phyloP scores from a whole-genome alignment of 1,140 invertebrate genomes.

The Rhagoletis pomonella region DNA sequence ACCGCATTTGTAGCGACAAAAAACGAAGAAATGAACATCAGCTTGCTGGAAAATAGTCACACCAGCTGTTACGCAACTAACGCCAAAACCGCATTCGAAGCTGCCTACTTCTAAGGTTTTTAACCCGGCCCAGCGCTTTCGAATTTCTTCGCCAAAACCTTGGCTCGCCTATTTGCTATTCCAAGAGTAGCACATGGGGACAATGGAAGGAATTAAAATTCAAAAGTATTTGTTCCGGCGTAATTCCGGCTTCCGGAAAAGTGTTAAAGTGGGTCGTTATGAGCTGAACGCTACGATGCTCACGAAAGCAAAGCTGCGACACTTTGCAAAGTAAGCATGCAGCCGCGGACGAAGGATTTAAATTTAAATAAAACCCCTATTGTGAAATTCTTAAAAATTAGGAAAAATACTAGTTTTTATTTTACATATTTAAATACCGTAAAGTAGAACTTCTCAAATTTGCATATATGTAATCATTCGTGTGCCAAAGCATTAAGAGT shows the following conservation, averaged over 20 bases:
- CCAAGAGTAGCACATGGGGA: neutral
- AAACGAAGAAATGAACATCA: neutral
- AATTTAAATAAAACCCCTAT: no score
- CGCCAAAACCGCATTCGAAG: constrained; percentile 2
- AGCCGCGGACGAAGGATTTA: no score
- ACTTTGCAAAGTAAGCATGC: no score
- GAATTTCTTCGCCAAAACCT: neutral
- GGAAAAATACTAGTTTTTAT: no score
- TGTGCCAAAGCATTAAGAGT: no score
- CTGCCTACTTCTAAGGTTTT: constrained; percentile 5
- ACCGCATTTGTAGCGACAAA: neutral
- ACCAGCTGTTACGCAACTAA: neutral
- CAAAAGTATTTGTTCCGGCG: constrained; percentile 50
- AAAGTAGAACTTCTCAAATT: no score
- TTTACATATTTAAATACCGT: no score
- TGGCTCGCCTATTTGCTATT: neutral
- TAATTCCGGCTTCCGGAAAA: constrained; percentile 39
- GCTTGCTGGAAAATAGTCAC: neutral
- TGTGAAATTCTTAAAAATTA: no score
- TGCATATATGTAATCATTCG: no score
- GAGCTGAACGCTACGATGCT: neutral
- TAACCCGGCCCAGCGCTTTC: neutral
- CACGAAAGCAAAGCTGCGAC: neutral
- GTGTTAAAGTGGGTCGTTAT: constrained; percentile 33
- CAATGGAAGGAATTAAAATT: constrained; percentile 45